Evolutionary conservation across 92 coral and sea anemone genomes (phyloP).

Genomic region (Umimayanthus kanabou): DNA sequence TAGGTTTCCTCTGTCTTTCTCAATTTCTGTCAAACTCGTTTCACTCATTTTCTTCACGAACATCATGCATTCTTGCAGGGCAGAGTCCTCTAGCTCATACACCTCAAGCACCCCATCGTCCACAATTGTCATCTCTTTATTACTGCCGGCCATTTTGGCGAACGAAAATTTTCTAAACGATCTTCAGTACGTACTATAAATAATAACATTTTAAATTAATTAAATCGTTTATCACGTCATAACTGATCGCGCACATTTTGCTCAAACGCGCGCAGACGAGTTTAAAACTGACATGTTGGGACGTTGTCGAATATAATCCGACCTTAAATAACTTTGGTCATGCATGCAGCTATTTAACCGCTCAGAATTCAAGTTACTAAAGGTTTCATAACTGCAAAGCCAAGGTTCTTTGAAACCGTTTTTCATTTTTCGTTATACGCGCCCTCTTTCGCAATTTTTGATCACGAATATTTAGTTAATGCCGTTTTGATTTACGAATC

Average conservation of each 20-base stretch:
- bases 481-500: too few species aligned
- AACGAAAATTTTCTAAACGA: background rate
- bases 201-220: background rate
- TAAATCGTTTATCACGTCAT: constrained; percentile 34
- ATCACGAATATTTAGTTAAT: too few species aligned
- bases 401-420: too few species aligned
- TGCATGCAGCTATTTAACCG: too few species aligned
- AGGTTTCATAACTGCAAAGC: too few species aligned
- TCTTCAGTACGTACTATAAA: background rate
- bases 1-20: constrained; percentile 77
- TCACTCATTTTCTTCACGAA: constrained; percentile 96
- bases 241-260: background rate
- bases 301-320: too few species aligned
- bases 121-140: constrained; percentile 84
- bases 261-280: too few species aligned
- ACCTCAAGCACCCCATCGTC: constrained; percentile 93
- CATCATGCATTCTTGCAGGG: constrained; percentile 97
- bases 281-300: too few species aligned
- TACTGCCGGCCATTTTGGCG: constrained; percentile 43
- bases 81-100: constrained; percentile 83
- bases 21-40: constrained; percentile 86
- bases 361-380: too few species aligned
- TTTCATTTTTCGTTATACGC: too few species aligned
- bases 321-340: too few species aligned
- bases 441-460: too few species aligned